Evolutionary conservation across 2,113 vertebrate species (phyloP), one percentile per base, ranked within the genome.

Genomic region (Microtus pennsylvanicus): DNA sequence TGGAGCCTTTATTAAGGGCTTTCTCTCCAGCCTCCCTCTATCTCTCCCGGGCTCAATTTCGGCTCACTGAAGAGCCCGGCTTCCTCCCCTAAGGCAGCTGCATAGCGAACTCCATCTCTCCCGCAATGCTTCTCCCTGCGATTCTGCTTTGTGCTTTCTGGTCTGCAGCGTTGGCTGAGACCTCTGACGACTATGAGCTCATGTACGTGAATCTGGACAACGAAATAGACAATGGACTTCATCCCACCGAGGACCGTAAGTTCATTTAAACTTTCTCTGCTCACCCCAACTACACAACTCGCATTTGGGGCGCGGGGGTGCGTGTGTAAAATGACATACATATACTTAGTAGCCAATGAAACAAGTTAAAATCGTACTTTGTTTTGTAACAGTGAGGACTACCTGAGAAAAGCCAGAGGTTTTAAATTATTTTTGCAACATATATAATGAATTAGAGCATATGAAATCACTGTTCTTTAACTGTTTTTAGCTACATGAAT

Each of bases 141-240:
- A 67, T 98, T 6, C 96, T 99, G 22, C 50, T 98, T 83, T 98
- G 98, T 5, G 97, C 89, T 93, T 97, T 98, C 98, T 98, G 99
- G 77, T 96, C 96, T 69, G 96, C 98, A 0, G 95, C 85, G 76
- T 95, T 97, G 19, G 96, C 87, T 13, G 87, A 98, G 94, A 96
- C 98, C 55, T 95, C 98, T 0, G 97, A 98, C 0, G 99, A 99
- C 9, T 99, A 99, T 0, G 97, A 99, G 33, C 97, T 99, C 94
- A 98, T 99, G 95, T 99, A 98, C 4, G 95, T 97, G 72, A 98
- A 98, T n/a, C 67, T 99, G 97, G 98, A 98, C 13, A 98, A 99
- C 2, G 92, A 98, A 87, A 99, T 99, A 91, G 99, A 99, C 94
- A 99, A 99, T 86, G 99, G 99, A 10, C 99, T 98, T 89, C 94